These are phyloP conservation scores for Tryphoninae sp. DNA, from an alignment of 2,888 invertebrate species.

Conservation along the genomic window DNA sequence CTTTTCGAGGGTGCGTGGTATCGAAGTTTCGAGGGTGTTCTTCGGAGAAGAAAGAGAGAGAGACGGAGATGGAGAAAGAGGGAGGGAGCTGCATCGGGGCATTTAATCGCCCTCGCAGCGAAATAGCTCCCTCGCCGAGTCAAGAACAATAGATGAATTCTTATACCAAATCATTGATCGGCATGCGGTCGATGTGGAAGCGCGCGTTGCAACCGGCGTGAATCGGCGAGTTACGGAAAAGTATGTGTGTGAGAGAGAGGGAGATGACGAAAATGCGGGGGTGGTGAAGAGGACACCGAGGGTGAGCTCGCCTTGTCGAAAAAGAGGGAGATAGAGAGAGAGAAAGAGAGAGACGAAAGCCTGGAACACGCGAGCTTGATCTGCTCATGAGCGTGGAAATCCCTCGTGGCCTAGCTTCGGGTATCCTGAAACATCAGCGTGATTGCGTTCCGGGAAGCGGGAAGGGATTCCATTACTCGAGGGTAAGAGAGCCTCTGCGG, in stretches of 20 bases:
- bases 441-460: conserved; percentile 79
- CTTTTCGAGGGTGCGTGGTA: conserved; percentile 40
- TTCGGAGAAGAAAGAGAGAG: conserved; percentile 8
- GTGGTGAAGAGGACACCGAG: conserved; percentile 34
- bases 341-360: conserved; percentile 58
- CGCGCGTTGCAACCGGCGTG: conserved; percentile 46
- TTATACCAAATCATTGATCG: conserved; percentile 65
- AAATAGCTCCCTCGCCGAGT: conserved; percentile 48
- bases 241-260: conserved; percentile 66
- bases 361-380: conserved; percentile 77
- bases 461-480: conserved; percentile 80
- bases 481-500: conserved; percentile 59
- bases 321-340: conserved; percentile 60
- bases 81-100: conserved; percentile 20
- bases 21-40: conserved; percentile 38
- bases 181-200: conserved; percentile 53
- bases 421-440: conserved; percentile 80
- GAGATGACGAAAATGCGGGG: conserved; percentile 59
- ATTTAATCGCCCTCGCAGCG: conserved; percentile 60
- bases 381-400: conserved; percentile 80
- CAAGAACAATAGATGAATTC: conserved; percentile 61
- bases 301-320: conserved; percentile 11
- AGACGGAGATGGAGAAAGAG: not conserved
- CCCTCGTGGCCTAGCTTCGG: conserved; percentile 79
- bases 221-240: conserved; percentile 56